These are phyloP conservation scores for Amitus sp. DNA, from an alignment of 2,888 invertebrate species.

Conservation along the genomic window DNA sequence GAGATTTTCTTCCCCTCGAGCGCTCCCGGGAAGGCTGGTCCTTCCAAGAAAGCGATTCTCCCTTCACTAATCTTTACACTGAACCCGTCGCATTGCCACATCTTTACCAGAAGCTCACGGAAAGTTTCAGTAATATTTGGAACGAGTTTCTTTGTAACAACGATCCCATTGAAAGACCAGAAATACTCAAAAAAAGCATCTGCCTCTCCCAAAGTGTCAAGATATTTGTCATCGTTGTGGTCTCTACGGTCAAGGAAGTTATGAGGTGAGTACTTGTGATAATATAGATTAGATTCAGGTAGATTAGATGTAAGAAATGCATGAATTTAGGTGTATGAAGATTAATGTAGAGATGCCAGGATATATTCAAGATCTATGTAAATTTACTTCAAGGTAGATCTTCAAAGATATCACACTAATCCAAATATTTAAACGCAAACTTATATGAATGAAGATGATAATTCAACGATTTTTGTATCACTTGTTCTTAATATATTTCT, in stretches of 20 bases:
- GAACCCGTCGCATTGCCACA: conserved; percentile 71
- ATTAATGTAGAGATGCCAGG: too few species aligned
- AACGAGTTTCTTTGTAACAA: conserved; percentile 83
- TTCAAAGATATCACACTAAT: too few species aligned
- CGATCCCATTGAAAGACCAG: conserved; percentile 80
- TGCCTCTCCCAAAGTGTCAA: conserved; percentile 73
- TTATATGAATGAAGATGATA: too few species aligned
- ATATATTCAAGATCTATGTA: too few species aligned
- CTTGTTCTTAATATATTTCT: too few species aligned
- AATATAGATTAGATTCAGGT: too few species aligned
- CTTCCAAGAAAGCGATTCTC: conserved; percentile 61
- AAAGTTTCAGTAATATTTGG: conserved; percentile 79
- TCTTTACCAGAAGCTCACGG: conserved; percentile 74
- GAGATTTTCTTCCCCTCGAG: conserved; percentile 77
- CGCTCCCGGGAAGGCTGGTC: conserved; percentile 61
- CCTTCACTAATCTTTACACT: conserved; percentile 56
- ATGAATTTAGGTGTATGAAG: too few species aligned
- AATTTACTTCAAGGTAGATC: too few species aligned
- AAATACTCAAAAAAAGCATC: conserved; percentile 71
- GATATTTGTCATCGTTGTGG: conserved; percentile 72
- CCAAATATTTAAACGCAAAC: too few species aligned
- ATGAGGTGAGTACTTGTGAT: conserved; percentile 63
- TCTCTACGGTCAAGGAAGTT: conserved; percentile 73
- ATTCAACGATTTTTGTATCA: too few species aligned
- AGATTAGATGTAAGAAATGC: too few species aligned